phyloP scores from a whole-genome alignment of 2,797 vertebrate genomes.

The Pangasius macronema region DNA sequence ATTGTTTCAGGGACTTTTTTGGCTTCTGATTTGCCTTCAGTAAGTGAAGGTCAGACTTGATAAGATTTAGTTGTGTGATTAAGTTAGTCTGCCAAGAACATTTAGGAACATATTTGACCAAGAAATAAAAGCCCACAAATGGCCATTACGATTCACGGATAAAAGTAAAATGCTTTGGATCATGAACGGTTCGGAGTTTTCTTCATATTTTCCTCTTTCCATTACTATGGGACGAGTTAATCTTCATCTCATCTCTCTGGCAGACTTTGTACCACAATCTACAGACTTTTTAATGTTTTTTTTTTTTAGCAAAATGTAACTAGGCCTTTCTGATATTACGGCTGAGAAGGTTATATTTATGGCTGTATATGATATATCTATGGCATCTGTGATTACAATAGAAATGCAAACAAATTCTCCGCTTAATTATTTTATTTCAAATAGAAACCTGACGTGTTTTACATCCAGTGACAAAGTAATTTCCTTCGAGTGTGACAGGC shows the following conservation, averaged over 20 bases:
- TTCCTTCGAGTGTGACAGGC: too few species aligned
- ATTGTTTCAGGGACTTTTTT: constrained; percentile 3
- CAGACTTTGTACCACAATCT: not conserved
- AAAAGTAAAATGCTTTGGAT: not conserved
- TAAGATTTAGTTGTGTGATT: not conserved
- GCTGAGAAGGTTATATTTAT: not conserved
- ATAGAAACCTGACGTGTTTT: too few species aligned
- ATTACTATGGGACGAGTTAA: not conserved
- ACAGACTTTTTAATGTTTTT: not conserved
- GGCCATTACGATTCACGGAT: not conserved
- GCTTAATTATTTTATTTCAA: not conserved
- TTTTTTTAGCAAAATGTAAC: too few species aligned
- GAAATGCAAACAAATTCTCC: not conserved
- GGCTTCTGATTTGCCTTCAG: not conserved
- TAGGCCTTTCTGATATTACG: not conserved
- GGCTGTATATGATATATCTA: not conserved
- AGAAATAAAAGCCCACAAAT: not conserved
- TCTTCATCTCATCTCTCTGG: not conserved
- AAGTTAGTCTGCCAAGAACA: not conserved
- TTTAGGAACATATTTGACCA: constrained; percentile 4
- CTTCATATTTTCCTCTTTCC: not conserved
- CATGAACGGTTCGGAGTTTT: not conserved
- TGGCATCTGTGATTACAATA: not conserved
- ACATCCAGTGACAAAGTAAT: too few species aligned
- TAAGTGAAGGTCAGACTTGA: constrained; percentile 8